Base-by-base conservation (phyloP, 2,797 vertebrate species). In the Notoglanidium macrostoma region DNA sequence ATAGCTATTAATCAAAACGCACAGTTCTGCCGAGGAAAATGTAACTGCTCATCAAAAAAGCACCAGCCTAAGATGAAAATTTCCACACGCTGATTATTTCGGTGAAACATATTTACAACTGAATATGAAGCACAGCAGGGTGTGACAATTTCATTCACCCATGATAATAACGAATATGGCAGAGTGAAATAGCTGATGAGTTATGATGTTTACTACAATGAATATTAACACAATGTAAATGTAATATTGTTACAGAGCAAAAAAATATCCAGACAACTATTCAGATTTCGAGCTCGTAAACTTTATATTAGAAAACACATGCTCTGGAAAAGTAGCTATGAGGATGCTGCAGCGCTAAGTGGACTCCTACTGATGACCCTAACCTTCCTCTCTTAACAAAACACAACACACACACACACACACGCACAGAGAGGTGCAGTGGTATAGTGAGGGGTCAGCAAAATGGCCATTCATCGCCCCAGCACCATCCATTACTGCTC, bases 131-230 rank as follows among this genome's bases (percentile, higher is more conserved):
- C 87, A 87, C 76, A 86, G 86, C 74, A 89, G 49, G 88, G 85
- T 88, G 85, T 87, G 67, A 85, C 87, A 88, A 87, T 87, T 84
- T 87, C 83, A 88, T 87, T 86, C 88, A 87, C 87, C 84, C 78
- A 70, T 83, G 78, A 89, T 78, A 89, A 87, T 86, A 86, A 89
- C 67, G 63, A 88, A 86, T 83, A 61, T 85, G 54, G 61, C 85
- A 55, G 85, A 51, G 81, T 63, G 61, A 88, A 74, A 86, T 46
- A 79, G 82, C 59, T 87, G 82, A 86, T 81, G 76, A 90, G 76
- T 55, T 76, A 81, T 76, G 76, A 63, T 86, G 76, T 85, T 84
- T 85, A 88, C 68, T 74, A 68, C 65, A 76, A 85, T 81, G 82
- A 86, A 86, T 86, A 81, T 70, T 88, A 84, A 88, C 70, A 55